phyloP scores from a whole-genome alignment of 2,113 vertebrate species.

The Gadus chalcogrammus region DNA sequence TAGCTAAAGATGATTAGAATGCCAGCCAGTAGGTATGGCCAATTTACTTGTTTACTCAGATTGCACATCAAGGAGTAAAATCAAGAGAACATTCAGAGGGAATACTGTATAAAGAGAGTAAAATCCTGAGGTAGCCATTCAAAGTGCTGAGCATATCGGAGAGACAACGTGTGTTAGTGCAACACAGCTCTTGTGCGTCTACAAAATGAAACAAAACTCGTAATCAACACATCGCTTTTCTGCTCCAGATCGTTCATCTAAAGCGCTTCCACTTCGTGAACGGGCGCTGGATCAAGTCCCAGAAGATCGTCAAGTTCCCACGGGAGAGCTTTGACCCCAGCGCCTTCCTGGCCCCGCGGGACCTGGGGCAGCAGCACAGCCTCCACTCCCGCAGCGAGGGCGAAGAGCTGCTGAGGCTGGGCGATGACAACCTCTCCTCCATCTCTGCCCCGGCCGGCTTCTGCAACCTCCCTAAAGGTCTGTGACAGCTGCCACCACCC shows the following conservation, averaged over 20 bases:
- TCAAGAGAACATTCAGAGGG: too few species aligned
- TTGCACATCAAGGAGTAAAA: too few species aligned
- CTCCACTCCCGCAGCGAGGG: conserved; percentile 73
- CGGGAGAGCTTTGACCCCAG: conserved; percentile 90
- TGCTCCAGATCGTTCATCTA: conserved; percentile 79
- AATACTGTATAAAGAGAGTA: too few species aligned
- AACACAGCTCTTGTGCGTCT: too few species aligned
- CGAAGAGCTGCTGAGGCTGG: conserved; percentile 58
- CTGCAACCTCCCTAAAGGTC: conserved; percentile 82
- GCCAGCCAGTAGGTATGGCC: too few species aligned
- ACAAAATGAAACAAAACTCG: neutral
- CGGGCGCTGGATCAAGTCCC: conserved; percentile 98
- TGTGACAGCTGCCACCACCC: conserved; percentile 61
- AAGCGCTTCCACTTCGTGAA: conserved; percentile 98
- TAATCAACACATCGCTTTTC: neutral
- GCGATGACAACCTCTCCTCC: conserved; percentile 75
- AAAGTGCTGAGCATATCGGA: too few species aligned
- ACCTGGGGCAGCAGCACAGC: conserved; percentile 69
- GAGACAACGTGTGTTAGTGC: too few species aligned
- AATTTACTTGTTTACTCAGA: too few species aligned
- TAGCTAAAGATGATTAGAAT: too few species aligned
- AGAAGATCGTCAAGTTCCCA: conserved; percentile 98
- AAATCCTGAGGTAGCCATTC: too few species aligned
- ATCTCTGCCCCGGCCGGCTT: conserved; percentile 80
- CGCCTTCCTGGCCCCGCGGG: conserved; percentile 92